phyloP scores from a whole-genome alignment of 2,888 invertebrate species.

The Acleris emargana region DNA sequence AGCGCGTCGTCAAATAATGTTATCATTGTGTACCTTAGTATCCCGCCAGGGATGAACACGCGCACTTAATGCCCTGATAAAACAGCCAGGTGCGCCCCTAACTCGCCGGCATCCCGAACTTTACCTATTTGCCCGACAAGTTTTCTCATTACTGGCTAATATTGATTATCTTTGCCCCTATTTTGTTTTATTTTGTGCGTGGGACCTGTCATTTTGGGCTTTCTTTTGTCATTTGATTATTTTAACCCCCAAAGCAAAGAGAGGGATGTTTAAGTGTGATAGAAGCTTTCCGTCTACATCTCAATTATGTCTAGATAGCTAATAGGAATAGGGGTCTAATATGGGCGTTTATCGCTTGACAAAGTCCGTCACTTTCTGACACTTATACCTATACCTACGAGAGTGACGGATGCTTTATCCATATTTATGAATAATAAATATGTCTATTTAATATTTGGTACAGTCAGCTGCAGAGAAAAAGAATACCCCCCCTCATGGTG shows the following conservation, averaged over 20 bases:
- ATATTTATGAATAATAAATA: too few species aligned
- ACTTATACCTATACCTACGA: too few species aligned
- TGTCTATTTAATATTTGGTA: too few species aligned
- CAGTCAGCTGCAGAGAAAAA: too few species aligned
- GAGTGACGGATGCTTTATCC: too few species aligned
- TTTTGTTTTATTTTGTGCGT: conserved; percentile 26
- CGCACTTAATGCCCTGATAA: conserved; percentile 21
- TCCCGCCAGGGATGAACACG: conserved; percentile 5
- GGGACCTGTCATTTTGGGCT: conserved; percentile 16
- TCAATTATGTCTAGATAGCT: too few species aligned
- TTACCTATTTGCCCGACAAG: conserved; percentile 34
- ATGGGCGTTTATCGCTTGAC: too few species aligned
- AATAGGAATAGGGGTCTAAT: too few species aligned
- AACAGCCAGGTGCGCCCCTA: conserved; percentile 31
- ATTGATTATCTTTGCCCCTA: conserved; percentile 36
- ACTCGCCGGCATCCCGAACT: conserved; percentile 22
- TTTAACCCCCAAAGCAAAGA: background rate
- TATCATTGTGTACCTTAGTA: background rate
- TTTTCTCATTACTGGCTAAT: conserved; percentile 37
- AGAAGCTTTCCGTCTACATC: too few species aligned
- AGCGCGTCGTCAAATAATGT: background rate
- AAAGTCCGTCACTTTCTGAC: too few species aligned
- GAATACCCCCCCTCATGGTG: too few species aligned
- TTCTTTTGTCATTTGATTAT: conserved; percentile 6
- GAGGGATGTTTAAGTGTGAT: too few species aligned